Evolutionary conservation across 2,113 vertebrate species (phyloP).

Genomic region (Uropsilus gracilis): DNA sequence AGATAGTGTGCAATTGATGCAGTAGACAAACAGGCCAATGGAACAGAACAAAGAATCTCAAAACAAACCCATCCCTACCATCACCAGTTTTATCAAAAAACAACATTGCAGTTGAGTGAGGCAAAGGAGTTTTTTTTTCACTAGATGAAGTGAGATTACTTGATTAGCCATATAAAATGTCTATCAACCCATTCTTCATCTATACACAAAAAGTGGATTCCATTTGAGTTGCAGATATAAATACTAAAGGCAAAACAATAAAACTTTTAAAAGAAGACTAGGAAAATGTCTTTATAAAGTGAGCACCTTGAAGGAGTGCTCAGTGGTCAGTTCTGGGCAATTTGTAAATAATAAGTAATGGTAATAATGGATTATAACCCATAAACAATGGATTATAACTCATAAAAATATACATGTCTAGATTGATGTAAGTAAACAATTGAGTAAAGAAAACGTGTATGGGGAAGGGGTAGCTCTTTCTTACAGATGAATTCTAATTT

Average conservation of each 20-base stretch:
- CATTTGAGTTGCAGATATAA: background rate
- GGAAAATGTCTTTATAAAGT: background rate
- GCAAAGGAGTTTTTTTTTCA: constrained; percentile 29
- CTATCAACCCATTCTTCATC: background rate
- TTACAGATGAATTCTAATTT: constrained; percentile 42
- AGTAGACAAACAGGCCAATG: background rate
- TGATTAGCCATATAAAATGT: background rate
- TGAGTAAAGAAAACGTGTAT: background rate
- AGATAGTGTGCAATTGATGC: background rate
- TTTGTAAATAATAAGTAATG: background rate
- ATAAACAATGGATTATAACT: constrained; percentile 29
- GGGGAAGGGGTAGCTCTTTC: background rate
- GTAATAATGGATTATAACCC: constrained; percentile 24
- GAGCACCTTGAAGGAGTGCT: background rate
- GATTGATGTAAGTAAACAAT: background rate
- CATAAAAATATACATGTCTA: background rate
- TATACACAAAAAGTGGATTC: background rate
- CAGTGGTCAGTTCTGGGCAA: background rate
- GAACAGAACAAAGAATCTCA: background rate
- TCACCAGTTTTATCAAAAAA: constrained; percentile 50
- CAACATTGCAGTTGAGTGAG: background rate
- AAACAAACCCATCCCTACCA: background rate
- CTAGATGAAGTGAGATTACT: background rate
- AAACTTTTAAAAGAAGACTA: constrained; percentile 38
- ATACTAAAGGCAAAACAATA: constrained; percentile 36